phyloP scores from a whole-genome alignment of 2,797 vertebrate species.

The Bryconaethiops microstoma region DNA sequence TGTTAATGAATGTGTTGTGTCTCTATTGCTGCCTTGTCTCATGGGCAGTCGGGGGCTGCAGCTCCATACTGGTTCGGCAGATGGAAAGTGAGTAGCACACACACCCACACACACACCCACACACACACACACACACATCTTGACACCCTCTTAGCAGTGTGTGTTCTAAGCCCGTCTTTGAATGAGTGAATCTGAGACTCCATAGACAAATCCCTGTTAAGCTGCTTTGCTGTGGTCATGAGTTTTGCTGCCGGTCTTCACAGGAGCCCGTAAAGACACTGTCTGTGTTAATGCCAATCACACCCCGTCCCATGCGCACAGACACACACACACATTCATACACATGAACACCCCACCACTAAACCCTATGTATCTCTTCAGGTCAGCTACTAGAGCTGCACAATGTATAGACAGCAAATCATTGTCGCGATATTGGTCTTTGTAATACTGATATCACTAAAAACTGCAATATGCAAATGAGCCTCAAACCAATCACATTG shows the following conservation, averaged over 20 bases:
- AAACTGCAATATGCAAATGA: too few species aligned
- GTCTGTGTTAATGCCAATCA: not conserved
- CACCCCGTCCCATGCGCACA: too few species aligned
- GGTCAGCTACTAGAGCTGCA: too few species aligned
- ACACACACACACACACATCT: constrained; percentile 26
- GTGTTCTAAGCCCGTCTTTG: constrained; percentile 5
- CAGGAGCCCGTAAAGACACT: constrained; percentile 7
- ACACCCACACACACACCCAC: constrained; percentile 30
- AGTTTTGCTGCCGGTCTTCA: constrained; percentile 50
- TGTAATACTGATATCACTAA: too few species aligned
- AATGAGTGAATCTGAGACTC: constrained; percentile 60
- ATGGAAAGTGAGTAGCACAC: constrained; percentile 7
- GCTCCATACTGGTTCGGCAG: constrained; percentile 1
- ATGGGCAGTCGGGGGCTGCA: not conserved
- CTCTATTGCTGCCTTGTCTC: not conserved
- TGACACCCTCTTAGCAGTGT: constrained; percentile 19
- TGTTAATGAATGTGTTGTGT: not conserved
- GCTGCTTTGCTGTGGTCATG: constrained; percentile 70
- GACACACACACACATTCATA: too few species aligned
- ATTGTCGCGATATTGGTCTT: too few species aligned
- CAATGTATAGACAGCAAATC: too few species aligned
- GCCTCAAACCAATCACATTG: too few species aligned
- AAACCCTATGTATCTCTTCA: too few species aligned
- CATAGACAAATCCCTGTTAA: constrained; percentile 70
- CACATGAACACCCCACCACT: too few species aligned